phyloP scores from a whole-genome alignment of 37 sponge, comb jelly and placozoan species.

The Cladorhizidae sp. region DNA sequence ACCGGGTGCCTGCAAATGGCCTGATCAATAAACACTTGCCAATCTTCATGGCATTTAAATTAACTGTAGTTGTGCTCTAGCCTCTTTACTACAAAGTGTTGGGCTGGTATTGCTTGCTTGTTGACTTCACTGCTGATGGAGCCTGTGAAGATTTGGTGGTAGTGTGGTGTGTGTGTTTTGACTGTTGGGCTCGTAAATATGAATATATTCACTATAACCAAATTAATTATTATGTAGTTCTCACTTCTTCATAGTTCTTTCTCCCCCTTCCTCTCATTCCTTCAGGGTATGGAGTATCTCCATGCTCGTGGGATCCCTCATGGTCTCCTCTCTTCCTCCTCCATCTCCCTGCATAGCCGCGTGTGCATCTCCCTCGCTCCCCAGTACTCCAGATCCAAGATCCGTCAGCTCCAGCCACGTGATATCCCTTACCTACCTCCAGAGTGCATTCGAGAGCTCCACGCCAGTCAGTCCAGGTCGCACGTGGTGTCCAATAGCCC shows the following conservation, averaged over 20 bases:
- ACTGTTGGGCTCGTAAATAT: too few relatives aligned
- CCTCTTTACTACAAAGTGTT: too few relatives aligned
- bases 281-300: slow-evolving; percentile 75
- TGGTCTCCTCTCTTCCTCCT: slow-evolving; percentile 40
- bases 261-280: not conserved
- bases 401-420: not conserved
- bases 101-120: too few relatives aligned
- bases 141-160: too few relatives aligned
- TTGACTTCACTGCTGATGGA: too few relatives aligned
- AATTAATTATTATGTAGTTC: not conserved
- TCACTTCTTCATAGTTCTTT: too few relatives aligned
- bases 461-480: not conserved
- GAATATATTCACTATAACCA: not conserved
- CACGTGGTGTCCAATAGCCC: not conserved
- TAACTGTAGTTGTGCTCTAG: too few relatives aligned
- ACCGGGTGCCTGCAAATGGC: too few relatives aligned
- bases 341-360: slow-evolving; percentile 50
- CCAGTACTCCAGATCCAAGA: slow-evolving; percentile 1
- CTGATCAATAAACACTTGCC: too few relatives aligned
- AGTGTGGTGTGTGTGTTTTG: too few relatives aligned
- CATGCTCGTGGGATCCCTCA: slow-evolving; percentile 56
- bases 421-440: slow-evolving; percentile 54
- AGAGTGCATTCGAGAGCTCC: slow-evolving; percentile 33
- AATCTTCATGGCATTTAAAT: too few relatives aligned
- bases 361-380: slow-evolving; percentile 41